Base-by-base conservation (phyloP, 2,888 invertebrate genomes). In the Tenodera sinensis region DNA sequence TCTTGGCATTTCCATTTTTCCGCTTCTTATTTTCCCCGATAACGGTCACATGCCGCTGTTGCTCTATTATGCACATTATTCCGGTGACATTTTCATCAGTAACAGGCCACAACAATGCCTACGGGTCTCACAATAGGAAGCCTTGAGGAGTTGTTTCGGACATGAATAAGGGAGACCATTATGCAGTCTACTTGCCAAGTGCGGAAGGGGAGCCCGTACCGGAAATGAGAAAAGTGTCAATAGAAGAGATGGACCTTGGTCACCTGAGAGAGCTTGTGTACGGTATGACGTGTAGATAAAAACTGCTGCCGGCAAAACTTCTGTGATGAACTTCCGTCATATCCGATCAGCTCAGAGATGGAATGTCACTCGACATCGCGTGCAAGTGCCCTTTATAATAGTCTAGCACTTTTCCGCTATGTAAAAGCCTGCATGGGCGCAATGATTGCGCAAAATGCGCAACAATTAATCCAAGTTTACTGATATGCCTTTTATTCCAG, bases 211-310 rank as follows among this genome's bases (percentile, higher is more conserved):
- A 81, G 86, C 28, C 14, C 25, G 54, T 30, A 25, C 86, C 86
- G 86, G 86, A 86, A 86, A 86, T 86, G 86, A 86, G 86, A 86
- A 86, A 86, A 86, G 81, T 86, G 86, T 86, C 86, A 30, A 86
- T 86, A 86, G 86, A 71, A 71, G 81, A 28, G 86, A 42, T 42
- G 85, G 47, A 27, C 85, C 6, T 9, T 28, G 86, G 86, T 86
- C 86, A 86, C 86, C 34, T 85, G 47, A 27, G 28, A 28, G 84
- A 71, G 20, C 20, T 25, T 20, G 25, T 15, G 54, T 15, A 71
- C 25, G 54, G 20, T 71, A 71, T 71, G 54, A 71, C 54, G 54
- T 71, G 20, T 25, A 71, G 54, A 71, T 71, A 71, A 71, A 71
- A 71, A 71, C 54, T 25, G 54, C 25, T 25, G 54, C 15, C 3